Evolutionary conservation across 2,797 vertebrate genomes (phyloP).

Genomic region (Myiothlypis chrysogaster): DNA sequence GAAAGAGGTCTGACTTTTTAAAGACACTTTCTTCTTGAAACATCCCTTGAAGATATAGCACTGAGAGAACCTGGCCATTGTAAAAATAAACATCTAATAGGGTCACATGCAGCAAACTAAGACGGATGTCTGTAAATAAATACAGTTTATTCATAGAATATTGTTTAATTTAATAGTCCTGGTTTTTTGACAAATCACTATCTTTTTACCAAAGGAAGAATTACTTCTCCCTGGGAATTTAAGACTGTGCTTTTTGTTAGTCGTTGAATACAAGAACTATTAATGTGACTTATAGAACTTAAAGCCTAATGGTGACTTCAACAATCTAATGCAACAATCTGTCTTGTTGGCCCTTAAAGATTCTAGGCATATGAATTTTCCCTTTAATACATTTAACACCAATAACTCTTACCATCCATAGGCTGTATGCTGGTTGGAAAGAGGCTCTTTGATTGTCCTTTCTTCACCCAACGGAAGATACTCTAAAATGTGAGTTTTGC

Average conservation of each 20-base stretch:
- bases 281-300: background rate
- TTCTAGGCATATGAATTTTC: background rate
- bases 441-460: background rate
- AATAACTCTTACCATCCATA: background rate
- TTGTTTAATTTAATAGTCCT: background rate
- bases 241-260: background rate
- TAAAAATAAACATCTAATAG: background rate
- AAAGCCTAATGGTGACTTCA: background rate
- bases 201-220: background rate
- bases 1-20: background rate
- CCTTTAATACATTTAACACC: background rate
- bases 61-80: background rate
- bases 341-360: background rate
- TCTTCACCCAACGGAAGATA: background rate
- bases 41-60: background rate
- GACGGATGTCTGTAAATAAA: background rate
- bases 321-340: background rate
- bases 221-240: background rate
- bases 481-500: background rate
- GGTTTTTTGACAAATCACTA: background rate
- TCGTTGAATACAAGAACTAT: background rate
- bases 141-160: background rate
- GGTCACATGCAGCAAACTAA: background rate
- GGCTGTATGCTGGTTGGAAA: background rate
- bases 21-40: background rate